phyloP scores from a whole-genome alignment of 2,113 vertebrate species.

The Furnarius figulus region DNA sequence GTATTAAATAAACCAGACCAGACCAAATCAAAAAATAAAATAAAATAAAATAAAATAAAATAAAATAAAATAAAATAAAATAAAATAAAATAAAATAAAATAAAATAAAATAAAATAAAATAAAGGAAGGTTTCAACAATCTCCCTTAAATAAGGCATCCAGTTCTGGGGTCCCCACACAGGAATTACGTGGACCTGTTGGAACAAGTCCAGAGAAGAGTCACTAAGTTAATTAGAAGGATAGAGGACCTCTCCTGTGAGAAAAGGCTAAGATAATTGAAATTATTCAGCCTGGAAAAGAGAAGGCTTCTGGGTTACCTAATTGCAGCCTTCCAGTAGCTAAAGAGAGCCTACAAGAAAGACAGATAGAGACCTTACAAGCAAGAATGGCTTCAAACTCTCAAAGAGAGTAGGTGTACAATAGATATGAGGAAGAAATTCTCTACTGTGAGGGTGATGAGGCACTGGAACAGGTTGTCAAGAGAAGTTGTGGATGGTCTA shows the following conservation, averaged over 20 bases:
- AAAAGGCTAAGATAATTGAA: neutral
- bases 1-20: neutral
- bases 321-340: neutral
- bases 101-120: too few species aligned
- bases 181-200: fast-evolving
- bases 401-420: neutral
- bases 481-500: neutral
- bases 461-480: neutral
- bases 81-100: neutral
- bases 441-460: neutral
- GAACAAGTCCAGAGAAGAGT: fast-evolving
- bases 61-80: too few species aligned
- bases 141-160: neutral
- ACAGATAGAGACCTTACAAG: neutral
- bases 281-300: neutral
- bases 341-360: neutral
- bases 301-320: neutral
- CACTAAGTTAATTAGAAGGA: fast-evolving
- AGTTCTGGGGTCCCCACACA: neutral
- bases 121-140: neutral
- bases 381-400: neutral
- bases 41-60: neutral
- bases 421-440: neutral
- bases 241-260: neutral
- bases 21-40: neutral